phyloP scores from a whole-genome alignment of 1,140 invertebrate genomes.

The Drosophila simulans region DNA sequence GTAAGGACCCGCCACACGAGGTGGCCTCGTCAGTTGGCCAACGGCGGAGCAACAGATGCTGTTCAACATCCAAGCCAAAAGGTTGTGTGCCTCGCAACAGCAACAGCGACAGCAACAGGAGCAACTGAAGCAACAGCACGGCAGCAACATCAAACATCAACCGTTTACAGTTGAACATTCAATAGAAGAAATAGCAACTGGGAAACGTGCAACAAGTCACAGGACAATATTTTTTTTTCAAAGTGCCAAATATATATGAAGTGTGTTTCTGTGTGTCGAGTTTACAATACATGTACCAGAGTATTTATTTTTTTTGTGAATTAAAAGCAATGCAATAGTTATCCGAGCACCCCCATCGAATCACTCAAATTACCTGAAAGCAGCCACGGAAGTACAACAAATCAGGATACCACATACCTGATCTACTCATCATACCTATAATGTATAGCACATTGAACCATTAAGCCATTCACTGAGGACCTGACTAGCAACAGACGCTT shows the following conservation, averaged over 20 bases:
- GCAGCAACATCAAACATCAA: background rate
- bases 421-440: background rate
- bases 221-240: conserved; percentile 33
- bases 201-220: conserved; percentile 46
- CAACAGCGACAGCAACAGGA: conserved; percentile 16
- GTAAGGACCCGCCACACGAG: conserved; percentile 35
- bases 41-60: conserved; percentile 75
- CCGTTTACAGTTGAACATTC: background rate
- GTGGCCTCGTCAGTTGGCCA: conserved; percentile 62
- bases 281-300: background rate
- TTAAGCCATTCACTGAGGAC: background rate
- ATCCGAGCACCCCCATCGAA: background rate
- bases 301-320: conserved; percentile 18
- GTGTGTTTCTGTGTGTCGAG: conserved; percentile 10
- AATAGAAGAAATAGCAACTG: background rate
- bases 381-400: conserved; percentile 13
- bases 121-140: background rate
- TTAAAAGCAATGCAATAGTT: conserved; percentile 27
- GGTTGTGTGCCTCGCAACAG: conserved; percentile 64
- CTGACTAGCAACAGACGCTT: conserved; percentile 19
- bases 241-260: conserved; percentile 15
- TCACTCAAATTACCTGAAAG: conserved; percentile 26
- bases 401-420: background rate
- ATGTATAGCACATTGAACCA: background rate
- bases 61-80: conserved; percentile 75